phyloP scores from a whole-genome alignment of 2,888 invertebrate species.

The Andrena chrysosceles region DNA sequence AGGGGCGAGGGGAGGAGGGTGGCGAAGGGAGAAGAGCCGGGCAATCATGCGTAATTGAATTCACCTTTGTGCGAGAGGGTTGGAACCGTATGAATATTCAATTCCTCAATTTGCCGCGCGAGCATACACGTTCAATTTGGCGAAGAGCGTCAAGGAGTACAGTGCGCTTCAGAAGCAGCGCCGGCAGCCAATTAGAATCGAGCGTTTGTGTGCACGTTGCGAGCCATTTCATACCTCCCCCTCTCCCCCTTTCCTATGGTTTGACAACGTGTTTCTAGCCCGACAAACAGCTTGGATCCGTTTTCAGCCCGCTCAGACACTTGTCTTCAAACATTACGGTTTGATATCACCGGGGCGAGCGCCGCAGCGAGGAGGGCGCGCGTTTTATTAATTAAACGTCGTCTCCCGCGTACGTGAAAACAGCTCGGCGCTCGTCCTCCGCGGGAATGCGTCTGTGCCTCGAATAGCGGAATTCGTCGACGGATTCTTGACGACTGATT shows the following conservation, averaged over 20 bases:
- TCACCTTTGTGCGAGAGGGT: constrained; percentile 79
- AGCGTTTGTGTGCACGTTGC: constrained; percentile 38
- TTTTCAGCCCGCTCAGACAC: constrained; percentile 59
- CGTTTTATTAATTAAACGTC: constrained; percentile 60
- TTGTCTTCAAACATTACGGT: constrained; percentile 69
- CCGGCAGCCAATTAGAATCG: constrained; percentile 70
- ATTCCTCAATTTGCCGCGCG: constrained; percentile 79
- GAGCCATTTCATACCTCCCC: constrained; percentile 58
- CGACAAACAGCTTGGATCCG: constrained; percentile 70
- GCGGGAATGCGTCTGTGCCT: neutral
- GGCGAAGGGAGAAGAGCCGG: constrained; percentile 66
- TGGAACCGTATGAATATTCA: constrained; percentile 82
- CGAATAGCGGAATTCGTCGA: neutral
- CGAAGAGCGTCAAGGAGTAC: constrained; percentile 73
- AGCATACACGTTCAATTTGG: constrained; percentile 80
- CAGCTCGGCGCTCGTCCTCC: neutral
- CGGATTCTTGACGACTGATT: neutral
- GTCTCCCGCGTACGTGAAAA: constrained; percentile 37
- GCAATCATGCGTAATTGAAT: constrained; percentile 84
- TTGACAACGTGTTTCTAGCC: constrained; percentile 64
- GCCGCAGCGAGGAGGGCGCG: neutral
- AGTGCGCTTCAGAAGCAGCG: constrained; percentile 61
- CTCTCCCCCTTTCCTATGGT: constrained; percentile 8
- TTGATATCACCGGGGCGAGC: constrained; percentile 21
- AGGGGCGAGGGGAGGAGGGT: constrained; percentile 9